phyloP scores from a whole-genome alignment of 2,888 invertebrate species.

The Macrophya annulata region DNA sequence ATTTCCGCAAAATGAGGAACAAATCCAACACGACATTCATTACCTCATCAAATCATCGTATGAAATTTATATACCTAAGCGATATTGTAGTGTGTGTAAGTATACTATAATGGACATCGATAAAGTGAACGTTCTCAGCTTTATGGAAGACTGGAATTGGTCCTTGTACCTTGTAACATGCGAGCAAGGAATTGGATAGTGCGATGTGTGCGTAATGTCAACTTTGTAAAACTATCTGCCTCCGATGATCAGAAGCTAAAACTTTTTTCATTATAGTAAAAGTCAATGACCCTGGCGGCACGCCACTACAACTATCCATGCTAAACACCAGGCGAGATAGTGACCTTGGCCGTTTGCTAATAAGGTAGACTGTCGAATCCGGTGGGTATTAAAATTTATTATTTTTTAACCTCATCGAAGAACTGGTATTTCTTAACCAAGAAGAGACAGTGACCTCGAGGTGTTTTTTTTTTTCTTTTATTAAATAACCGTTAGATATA shows the following conservation, averaged over 20 bases:
- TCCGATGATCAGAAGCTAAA: conserved; percentile 1
- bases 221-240: not conserved
- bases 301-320: conserved; percentile 29
- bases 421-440: conserved; percentile 26
- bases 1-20: not conserved
- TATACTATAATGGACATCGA: not conserved
- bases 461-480: no score
- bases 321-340: conserved; percentile 21
- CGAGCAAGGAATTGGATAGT: not conserved
- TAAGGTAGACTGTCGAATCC: conserved; percentile 12
- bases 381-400: conserved; percentile 20
- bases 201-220: not conserved
- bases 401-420: not conserved
- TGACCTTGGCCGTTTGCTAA: conserved; percentile 44
- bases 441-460: conserved; percentile 45
- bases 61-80: not conserved
- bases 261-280: not conserved
- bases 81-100: no score
- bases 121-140: not conserved
- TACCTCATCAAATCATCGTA: not conserved
- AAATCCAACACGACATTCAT: not conserved
- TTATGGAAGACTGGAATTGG: not conserved
- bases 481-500: conserved; percentile 3
- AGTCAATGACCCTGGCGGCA: conserved; percentile 50
- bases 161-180: not conserved